phyloP scores from a whole-genome alignment of 1,140 invertebrate species.

The Ostrea edulis region DNA sequence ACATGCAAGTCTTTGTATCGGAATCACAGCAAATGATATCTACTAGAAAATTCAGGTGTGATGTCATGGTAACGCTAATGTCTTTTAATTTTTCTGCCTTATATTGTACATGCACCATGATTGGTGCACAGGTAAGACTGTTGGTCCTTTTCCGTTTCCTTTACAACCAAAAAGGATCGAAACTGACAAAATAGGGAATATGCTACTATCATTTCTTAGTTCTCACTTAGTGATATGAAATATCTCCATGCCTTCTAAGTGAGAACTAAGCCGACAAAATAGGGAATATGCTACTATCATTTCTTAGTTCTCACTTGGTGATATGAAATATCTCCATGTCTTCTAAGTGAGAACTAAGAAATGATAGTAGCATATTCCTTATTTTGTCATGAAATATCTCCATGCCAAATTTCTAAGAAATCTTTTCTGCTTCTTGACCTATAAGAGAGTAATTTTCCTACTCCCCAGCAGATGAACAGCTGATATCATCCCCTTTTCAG shows the following conservation, averaged over 20 bases:
- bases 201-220: slow-evolving; percentile 5
- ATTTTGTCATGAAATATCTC: slow-evolving; percentile 51
- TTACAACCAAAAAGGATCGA: slow-evolving; percentile 46
- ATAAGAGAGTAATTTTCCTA: slow-evolving; percentile 52
- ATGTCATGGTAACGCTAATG: neutral
- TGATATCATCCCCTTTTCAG: slow-evolving; percentile 36
- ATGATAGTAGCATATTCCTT: slow-evolving; percentile 19
- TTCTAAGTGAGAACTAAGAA: slow-evolving; percentile 44
- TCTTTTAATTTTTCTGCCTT: neutral
- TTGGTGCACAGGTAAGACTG: slow-evolving; percentile 51
- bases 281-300: slow-evolving; percentile 17
- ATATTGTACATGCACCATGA: neutral
- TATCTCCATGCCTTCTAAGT: slow-evolving; percentile 42
- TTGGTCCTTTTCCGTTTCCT: slow-evolving; percentile 48
- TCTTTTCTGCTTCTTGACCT: slow-evolving; percentile 52
- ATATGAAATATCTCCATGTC: too few species aligned
- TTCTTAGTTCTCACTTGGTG: slow-evolving; percentile 42
- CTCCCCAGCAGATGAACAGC: slow-evolving; percentile 18
- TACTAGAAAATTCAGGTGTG: too few species aligned
- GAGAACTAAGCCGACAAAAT: slow-evolving; percentile 44
- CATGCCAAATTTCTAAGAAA: slow-evolving; percentile 47
- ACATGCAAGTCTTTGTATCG: too few species aligned
- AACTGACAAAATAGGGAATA: slow-evolving; percentile 43
- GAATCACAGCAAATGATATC: too few species aligned
- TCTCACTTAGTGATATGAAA: slow-evolving; percentile 51